Evolutionary conservation across 2,113 vertebrate genomes (phyloP).

Genomic region (Cranoglanis bouderius): DNA sequence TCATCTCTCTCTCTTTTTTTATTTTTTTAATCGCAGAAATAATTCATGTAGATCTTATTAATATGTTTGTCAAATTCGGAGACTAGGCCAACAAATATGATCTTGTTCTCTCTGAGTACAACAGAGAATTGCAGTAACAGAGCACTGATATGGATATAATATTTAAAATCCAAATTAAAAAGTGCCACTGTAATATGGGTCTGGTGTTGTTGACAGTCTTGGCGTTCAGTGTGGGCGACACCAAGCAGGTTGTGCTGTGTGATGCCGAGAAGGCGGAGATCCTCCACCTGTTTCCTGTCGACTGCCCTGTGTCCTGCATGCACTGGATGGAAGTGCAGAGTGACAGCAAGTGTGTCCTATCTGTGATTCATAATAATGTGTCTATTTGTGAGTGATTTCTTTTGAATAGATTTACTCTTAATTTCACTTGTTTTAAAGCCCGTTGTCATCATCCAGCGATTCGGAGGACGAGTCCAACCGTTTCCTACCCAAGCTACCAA

Average conservation of each 20-base stretch:
- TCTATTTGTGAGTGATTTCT: neutral
- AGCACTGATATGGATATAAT: neutral
- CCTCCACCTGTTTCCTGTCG: conserved; percentile 87
- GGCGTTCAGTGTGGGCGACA: conserved; percentile 92
- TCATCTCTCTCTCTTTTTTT: neutral
- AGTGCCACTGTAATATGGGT: neutral
- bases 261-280: conserved; percentile 97
- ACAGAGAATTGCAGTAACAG: too few species aligned
- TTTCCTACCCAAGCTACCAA: conserved; percentile 90
- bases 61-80: neutral
- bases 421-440: conserved; percentile 44
- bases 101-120: neutral
- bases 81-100: neutral
- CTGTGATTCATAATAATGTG: neutral
- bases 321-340: conserved; percentile 97
- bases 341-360: conserved; percentile 81
- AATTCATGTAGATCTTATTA: neutral
- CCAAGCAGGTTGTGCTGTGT: conserved; percentile 89
- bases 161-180: neutral
- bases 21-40: neutral
- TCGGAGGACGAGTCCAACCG: conserved; percentile 92
- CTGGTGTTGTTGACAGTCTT: conserved; percentile 74
- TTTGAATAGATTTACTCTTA: neutral
- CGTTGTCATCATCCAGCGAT: conserved; percentile 86
- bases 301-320: conserved; percentile 87